Evolutionary conservation across 2,797 vertebrate genomes (phyloP).

Genomic region (Manis javanica): DNA sequence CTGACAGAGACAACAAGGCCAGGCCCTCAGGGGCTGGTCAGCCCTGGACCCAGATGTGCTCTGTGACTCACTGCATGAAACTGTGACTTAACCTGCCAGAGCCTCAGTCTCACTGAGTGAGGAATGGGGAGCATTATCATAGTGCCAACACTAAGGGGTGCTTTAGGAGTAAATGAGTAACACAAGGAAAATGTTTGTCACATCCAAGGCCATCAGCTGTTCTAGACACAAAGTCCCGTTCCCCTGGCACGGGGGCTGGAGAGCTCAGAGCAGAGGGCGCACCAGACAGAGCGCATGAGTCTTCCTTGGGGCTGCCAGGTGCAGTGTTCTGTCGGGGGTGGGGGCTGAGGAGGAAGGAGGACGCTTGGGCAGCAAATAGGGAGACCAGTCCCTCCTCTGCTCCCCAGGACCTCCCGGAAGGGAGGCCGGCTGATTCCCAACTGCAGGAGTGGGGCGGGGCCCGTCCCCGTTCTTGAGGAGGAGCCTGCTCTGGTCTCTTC

Average conservation of each 20-base stretch:
- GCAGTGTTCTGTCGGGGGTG: neutral
- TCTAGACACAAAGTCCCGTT: neutral
- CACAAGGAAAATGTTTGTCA: neutral
- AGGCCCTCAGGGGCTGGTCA: accelerated
- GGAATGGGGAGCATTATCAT: neutral
- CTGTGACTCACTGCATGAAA: neutral
- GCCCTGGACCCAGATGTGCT: neutral
- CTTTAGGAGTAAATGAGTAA: neutral
- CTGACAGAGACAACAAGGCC: neutral
- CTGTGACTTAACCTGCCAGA: neutral
- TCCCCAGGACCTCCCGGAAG: neutral
- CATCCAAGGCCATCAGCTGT: neutral
- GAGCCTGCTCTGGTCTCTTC: neutral
- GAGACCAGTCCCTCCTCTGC: neutral
- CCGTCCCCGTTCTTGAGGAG: neutral
- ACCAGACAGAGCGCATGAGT: accelerated
- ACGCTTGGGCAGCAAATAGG: slow-evolving; percentile 31
- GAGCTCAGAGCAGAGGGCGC: neutral
- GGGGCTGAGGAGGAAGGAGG: neutral
- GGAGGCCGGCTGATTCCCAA: neutral
- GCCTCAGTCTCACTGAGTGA: neutral
- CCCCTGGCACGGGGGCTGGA: neutral
- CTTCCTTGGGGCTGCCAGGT: neutral
- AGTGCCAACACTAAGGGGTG: neutral
- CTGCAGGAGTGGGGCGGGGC: neutral